These are phyloP conservation scores for Brachionus manjavacas DNA, from an alignment of 1,140 invertebrate species.

Conservation along the genomic window DNA sequence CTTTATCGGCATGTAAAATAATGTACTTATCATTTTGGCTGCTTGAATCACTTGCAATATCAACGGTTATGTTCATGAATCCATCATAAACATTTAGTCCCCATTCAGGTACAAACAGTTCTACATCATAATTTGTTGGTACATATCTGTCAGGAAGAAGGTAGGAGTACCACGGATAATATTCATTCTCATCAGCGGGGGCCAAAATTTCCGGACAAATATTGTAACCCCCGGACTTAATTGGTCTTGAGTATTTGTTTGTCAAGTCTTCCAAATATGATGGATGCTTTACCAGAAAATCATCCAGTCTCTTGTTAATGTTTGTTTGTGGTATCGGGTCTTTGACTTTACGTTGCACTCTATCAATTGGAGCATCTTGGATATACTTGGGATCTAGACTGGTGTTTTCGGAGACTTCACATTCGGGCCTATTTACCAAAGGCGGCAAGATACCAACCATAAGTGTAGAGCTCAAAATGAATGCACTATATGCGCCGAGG, in stretches of 20 bases:
- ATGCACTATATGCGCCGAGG: not conserved
- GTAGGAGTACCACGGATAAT: not conserved
- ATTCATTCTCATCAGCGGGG: not conserved
- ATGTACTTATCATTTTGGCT: not conserved
- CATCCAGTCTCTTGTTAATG: not conserved
- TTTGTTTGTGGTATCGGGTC: not conserved
- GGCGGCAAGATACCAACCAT: slow-evolving; percentile 23
- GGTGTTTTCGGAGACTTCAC: not conserved
- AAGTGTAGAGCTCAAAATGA: not conserved
- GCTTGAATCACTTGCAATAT: not conserved
- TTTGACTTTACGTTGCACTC: not conserved
- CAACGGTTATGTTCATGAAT: not conserved
- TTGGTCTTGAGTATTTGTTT: not conserved
- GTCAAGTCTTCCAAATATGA: not conserved
- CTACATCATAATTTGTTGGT: not conserved
- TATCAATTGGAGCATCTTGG: not conserved
- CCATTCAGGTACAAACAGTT: slow-evolving; percentile 17
- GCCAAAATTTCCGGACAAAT: slow-evolving; percentile 20
- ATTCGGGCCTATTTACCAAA: slow-evolving; percentile 16
- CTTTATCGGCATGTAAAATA: not conserved
- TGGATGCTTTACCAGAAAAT: not conserved
- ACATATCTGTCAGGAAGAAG: not conserved
- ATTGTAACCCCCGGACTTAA: not conserved
- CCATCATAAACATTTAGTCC: not conserved
- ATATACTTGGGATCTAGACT: not conserved